Conservation (phyloP, 2,888 invertebrate species). For the Spilosoma lubricipeda region DNA sequence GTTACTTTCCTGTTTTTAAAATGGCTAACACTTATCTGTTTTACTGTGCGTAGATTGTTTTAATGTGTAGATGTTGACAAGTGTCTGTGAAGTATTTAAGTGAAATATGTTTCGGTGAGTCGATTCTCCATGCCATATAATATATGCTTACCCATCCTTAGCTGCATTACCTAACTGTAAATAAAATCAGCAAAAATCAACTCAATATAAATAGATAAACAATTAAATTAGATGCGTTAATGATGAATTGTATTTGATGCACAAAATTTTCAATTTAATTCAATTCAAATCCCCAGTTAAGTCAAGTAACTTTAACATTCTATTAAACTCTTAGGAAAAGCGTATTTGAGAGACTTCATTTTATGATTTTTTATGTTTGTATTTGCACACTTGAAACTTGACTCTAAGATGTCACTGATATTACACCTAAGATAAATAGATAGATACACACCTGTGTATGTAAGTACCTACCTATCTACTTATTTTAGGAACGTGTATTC, state of each 20-base stretch:
- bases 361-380: not conserved
- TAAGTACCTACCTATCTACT: no score
- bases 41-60: conserved; percentile 28
- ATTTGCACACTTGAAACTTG: not conserved
- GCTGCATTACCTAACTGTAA: not conserved
- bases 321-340: not conserved
- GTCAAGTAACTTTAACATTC: not conserved
- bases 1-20: conserved; percentile 38
- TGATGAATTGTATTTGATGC: not conserved
- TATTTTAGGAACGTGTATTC: not conserved
- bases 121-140: not conserved
- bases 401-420: not conserved
- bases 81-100: conserved; percentile 10
- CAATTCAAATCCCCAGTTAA: not conserved
- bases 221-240: not conserved
- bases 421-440: no score
- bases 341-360: not conserved
- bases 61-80: conserved; percentile 28
- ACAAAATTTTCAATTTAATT: not conserved
- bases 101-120: conserved; percentile 26
- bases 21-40: conserved; percentile 21
- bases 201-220: not conserved
- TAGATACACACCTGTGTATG: no score
- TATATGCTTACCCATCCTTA: not conserved
- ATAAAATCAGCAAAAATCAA: not conserved